A percentile compares a stretch with the other conserved stretches of the same genome.
phyloP scores from a whole-genome alignment of 2,888 invertebrate genomes.

The Strigamia crassipes region DNA sequence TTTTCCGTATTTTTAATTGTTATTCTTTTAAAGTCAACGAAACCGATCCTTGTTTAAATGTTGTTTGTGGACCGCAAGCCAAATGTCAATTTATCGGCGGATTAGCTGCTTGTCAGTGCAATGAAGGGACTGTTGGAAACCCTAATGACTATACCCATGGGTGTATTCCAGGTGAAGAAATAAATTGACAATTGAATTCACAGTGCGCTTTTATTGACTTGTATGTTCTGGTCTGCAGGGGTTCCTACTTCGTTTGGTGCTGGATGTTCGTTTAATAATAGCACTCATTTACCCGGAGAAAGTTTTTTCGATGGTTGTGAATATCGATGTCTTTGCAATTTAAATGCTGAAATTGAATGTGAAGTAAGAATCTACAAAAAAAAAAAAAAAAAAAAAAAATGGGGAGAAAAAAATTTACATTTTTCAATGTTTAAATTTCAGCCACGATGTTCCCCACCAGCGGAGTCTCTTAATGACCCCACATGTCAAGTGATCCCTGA shows the following conservation, averaged over 20 bases:
- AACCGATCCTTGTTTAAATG: constrained; percentile 48
- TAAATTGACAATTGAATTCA: constrained; percentile 46
- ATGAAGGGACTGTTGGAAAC: constrained; percentile 52
- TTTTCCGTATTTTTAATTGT: background rate
- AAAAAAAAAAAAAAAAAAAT: constrained; percentile 33
- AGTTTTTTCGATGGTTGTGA: constrained; percentile 57
- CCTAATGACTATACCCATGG: constrained; percentile 51
- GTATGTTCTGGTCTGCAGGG: constrained; percentile 5
- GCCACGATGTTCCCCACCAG: constrained; percentile 50
- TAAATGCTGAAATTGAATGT: constrained; percentile 56
- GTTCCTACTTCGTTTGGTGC: constrained; percentile 45
- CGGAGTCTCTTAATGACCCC: constrained; percentile 47
- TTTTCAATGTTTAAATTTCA: constrained; percentile 48
- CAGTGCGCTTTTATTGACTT: constrained; percentile 15
- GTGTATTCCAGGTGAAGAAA: constrained; percentile 48
- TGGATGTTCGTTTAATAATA: constrained; percentile 56
- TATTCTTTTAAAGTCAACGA: constrained; percentile 24
- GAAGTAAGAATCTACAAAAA: constrained; percentile 52
- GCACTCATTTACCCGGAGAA: constrained; percentile 56
- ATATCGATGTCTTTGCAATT: constrained; percentile 56
- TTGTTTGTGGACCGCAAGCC: constrained; percentile 53
- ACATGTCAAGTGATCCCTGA: constrained; percentile 50
- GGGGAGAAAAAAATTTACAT: background rate
- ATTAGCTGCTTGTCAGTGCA: constrained; percentile 51
- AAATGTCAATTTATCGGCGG: constrained; percentile 49